Conservation (phyloP, 2,797 vertebrate species). For the Siniperca undulata region DNA sequence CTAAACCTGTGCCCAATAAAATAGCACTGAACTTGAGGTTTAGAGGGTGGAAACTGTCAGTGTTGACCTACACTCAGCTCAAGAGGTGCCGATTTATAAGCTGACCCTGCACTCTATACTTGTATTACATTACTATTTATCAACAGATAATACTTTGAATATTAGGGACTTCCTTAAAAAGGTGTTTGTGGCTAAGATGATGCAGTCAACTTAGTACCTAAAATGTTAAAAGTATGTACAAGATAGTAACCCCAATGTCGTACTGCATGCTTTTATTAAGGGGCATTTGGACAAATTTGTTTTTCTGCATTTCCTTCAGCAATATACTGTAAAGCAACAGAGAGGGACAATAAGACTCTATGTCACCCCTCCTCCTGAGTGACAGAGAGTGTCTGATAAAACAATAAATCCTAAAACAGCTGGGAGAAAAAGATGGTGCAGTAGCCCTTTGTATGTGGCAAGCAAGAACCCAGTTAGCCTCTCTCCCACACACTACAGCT, state of each 20-base stretch:
- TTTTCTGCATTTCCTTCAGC: background rate
- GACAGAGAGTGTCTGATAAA: conserved; percentile 22
- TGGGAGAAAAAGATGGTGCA: background rate
- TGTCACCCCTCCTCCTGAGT: background rate
- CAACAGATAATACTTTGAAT: background rate
- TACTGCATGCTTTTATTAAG: background rate
- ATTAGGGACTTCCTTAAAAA: background rate
- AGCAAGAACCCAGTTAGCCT: conserved; percentile 1
- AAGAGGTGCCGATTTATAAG: background rate
- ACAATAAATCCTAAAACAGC: conserved; percentile 9
- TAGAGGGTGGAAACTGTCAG: background rate
- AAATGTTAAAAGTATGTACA: background rate
- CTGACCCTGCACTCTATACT: background rate
- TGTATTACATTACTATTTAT: background rate
- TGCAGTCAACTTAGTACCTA: background rate
- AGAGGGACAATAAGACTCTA: background rate
- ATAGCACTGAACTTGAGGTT: background rate
- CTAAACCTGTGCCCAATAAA: background rate
- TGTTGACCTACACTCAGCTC: background rate
- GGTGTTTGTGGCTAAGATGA: background rate
- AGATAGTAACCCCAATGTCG: background rate
- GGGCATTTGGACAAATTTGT: background rate
- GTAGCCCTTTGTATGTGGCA: background rate
- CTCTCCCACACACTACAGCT: conserved; percentile 62
- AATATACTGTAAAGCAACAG: background rate